Evolutionary conservation across 2,797 vertebrate genomes (phyloP), one percentile per base, ranked within the genome.

Genomic region (Threskiornis aethiopicus): DNA sequence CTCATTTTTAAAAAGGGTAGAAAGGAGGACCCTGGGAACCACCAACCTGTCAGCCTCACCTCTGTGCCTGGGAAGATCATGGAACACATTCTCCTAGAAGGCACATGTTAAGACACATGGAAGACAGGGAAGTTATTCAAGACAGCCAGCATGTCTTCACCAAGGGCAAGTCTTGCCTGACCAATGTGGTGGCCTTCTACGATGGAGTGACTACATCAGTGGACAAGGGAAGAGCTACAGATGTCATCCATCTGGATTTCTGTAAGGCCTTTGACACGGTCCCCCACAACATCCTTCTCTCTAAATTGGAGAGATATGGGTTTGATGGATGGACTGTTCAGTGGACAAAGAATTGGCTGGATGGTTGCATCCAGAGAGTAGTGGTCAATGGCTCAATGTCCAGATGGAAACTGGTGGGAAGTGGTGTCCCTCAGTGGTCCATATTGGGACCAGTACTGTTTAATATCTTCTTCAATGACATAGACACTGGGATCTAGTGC

Each of bases 401-500:
- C 26, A 19, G 9, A 25, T 29, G 16, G 47, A 72, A 13, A 22
- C 6, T 2, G 4, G 17, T 54, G 35, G 55, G 2, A 25, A 61
- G 7, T 17, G 8, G 7, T 39, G 31, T 55, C 47, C 12, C 42
- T 54, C 4, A 2, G 20, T 7, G 24, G 17, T 33, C 16, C 1
- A 2, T 54, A 44, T 0, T 33, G 15, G 28, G 33, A 59, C 14
- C 6, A 28, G 8, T 37, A 28, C 24, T 35, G 4, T 67, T 71
- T 33, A 67, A n/a, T 35, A 35, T 33, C 12, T 57, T 66, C 42
- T 35, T 42, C 31, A 33, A 9, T 31, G 14, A 80, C 22, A 65
- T 11, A 55, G 33, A 31, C 16, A 25, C 15, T 3, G 5, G 14
- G 35, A 35, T 35, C 1, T 0, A 35, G 3, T 31, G 8, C 10